Conservation (phyloP, 2,113 vertebrate genomes). For the Leucosticte australis region DNA sequence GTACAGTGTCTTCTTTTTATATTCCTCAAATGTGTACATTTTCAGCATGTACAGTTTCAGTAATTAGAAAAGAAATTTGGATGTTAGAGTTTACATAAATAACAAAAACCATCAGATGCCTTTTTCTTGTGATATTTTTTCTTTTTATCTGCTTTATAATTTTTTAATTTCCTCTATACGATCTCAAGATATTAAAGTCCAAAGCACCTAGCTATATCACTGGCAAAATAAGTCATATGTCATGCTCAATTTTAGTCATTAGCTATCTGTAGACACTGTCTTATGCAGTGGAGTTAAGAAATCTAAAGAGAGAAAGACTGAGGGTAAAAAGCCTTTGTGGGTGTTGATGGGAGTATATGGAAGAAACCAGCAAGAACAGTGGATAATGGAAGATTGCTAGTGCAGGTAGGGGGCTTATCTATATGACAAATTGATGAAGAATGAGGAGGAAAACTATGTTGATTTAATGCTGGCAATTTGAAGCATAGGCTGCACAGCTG, state of each 20-base stretch:
- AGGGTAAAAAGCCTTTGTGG: conserved; percentile 57
- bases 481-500: conserved; percentile 66
- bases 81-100: neutral
- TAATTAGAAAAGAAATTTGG: neutral
- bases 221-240: conserved; percentile 21
- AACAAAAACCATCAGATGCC: neutral
- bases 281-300: conserved; percentile 40
- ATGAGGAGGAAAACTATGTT: conserved; percentile 68
- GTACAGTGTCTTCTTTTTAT: neutral
- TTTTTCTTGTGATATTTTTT: neutral
- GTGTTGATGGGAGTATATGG: conserved; percentile 58
- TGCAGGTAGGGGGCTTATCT: conserved; percentile 67
- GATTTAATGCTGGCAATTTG: conserved; percentile 70
- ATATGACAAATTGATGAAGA: conserved; percentile 70
- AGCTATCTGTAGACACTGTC: conserved; percentile 26
- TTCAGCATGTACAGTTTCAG: neutral
- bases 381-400: conserved; percentile 65
- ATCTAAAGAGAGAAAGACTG: conserved; percentile 10
- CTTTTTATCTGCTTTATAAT: neutral
- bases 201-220: neutral
- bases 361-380: conserved; percentile 61
- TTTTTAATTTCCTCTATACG: neutral
- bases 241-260: conserved; percentile 40
- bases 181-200: conserved; percentile 10
- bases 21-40: neutral